Base-by-base conservation (phyloP, 2,113 vertebrate genomes). In the Choloepus hoffmanni region DNA sequence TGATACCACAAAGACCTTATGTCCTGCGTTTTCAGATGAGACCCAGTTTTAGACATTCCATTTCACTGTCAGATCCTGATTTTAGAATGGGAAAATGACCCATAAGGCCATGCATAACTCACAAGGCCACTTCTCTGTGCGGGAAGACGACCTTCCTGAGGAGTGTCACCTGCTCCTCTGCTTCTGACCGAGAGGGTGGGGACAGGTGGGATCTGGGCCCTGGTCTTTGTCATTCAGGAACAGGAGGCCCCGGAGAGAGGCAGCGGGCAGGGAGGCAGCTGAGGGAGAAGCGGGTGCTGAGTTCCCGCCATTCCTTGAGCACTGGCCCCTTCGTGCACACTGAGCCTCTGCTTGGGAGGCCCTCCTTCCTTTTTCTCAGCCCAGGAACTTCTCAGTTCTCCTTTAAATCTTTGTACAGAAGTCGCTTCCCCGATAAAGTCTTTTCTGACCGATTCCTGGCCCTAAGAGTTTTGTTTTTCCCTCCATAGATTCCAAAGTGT, bases 81-180 rank as follows among this genome's bases (percentile, higher is more conserved):
- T 86, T 73, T 67, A 67, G 33, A 6, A 77, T 85, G 76, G 43
- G 86, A 74, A 95, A 92, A 65, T 70, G 70, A 73, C 60, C 45
- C 33, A n/a, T 14, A 73, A 63, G 43, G 43, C 43, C 43, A 45
- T 45, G 43, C 43, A 45, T 45, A 45, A 72, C 55, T 76, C 24
- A 89, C 43, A 43, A 89, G 81, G 23, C 5, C 2, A 50, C 60
- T 90, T 73, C 15, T 72, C 48, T 21, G 50, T 45, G 43, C 43
- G 43, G 43, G 43, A 45, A 45, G 43, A 45, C 43, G 7, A 45
- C 43, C 43, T 45, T 45, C 43, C 43, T 45, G 43, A 45, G 43
- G 43, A 45, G 43, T 45, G 43, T 12, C 8, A 7, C 50, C 50
- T 10, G 50, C 50, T 45, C 9, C 50, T 53, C 50, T 53, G 50